Conservation (phyloP, 2,797 vertebrate genomes). For the Kryptopterus vitreolus region DNA sequence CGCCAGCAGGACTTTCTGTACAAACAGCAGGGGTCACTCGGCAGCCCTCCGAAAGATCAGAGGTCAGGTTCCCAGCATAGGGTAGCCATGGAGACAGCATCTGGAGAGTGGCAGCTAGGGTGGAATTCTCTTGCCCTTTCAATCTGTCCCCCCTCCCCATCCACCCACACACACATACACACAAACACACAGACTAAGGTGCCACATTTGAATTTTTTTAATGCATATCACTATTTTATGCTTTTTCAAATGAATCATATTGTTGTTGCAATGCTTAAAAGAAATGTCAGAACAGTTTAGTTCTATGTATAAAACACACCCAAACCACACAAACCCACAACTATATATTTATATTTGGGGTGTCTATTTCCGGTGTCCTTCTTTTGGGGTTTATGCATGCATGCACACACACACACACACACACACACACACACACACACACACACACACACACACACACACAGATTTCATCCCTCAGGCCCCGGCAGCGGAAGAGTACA, state of each 20-base stretch:
- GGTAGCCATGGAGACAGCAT: slow-evolving; percentile 71
- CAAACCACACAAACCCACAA: background rate
- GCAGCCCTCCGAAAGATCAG: slow-evolving; percentile 74
- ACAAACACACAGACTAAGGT: slow-evolving; percentile 10
- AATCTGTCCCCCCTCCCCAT: slow-evolving; percentile 19
- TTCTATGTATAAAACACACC: background rate
- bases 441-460: slow-evolving; percentile 19
- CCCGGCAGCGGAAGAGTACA: slow-evolving; percentile 25
- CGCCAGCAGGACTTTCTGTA: slow-evolving; percentile 57
- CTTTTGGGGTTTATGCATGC: background rate
- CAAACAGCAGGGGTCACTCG: slow-evolving; percentile 69
- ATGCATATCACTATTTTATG: background rate
- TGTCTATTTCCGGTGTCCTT: background rate
- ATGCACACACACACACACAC: slow-evolving; percentile 21
- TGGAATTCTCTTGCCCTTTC: slow-evolving; percentile 51
- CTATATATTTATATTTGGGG: background rate
- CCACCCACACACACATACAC: slow-evolving; percentile 21
- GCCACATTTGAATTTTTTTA: background rate
- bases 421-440: slow-evolving; percentile 9
- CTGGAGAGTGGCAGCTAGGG: slow-evolving; percentile 60
- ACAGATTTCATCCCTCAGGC: slow-evolving; percentile 39
- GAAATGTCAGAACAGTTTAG: background rate
- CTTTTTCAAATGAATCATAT: background rate
- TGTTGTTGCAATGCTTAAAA: background rate
- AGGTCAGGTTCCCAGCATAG: slow-evolving; percentile 73